Evolutionary conservation across 2,888 invertebrate genomes (phyloP).

Genomic region (Nemoura dubitans): DNA sequence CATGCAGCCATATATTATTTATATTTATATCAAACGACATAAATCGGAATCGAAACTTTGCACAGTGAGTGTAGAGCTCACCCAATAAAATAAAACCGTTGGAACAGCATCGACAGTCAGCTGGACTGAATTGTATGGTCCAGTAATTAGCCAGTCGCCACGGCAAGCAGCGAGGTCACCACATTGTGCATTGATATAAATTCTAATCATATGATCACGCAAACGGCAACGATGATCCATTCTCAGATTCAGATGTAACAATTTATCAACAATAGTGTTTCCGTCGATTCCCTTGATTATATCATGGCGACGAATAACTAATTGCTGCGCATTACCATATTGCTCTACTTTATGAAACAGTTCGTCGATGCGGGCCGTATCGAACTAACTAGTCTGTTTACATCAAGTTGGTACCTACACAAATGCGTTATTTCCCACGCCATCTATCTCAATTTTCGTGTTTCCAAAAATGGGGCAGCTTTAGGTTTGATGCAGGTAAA

Average conservation of each 20-base stretch:
- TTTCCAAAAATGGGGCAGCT: not conserved
- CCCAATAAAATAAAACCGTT: not conserved
- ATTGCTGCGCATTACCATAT: not conserved
- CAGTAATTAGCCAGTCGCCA: not conserved
- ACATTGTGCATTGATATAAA: not conserved
- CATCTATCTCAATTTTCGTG: not conserved
- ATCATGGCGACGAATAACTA: not conserved
- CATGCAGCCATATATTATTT: not conserved
- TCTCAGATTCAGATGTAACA: constrained; percentile 3
- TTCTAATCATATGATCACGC: not conserved
- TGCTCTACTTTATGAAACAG: not conserved
- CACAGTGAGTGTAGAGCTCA: not conserved
- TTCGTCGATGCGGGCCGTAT: not conserved
- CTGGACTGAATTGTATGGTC: not conserved
- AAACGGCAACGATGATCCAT: not conserved
- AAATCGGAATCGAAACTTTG: not conserved
- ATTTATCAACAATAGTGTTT: not conserved
- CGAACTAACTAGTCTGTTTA: too few species aligned
- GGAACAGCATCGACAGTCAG: not conserved
- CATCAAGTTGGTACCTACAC: too few species aligned
- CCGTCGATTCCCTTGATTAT: not conserved
- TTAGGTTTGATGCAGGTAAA: not conserved
- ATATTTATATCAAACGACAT: not conserved
- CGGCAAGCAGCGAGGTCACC: not conserved
- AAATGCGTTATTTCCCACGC: not conserved